A percentile compares a stretch with the other conserved stretches of the same genome.
phyloP scores from a whole-genome alignment of 2,888 invertebrate genomes.

The Caenorhabditis sp. region DNA sequence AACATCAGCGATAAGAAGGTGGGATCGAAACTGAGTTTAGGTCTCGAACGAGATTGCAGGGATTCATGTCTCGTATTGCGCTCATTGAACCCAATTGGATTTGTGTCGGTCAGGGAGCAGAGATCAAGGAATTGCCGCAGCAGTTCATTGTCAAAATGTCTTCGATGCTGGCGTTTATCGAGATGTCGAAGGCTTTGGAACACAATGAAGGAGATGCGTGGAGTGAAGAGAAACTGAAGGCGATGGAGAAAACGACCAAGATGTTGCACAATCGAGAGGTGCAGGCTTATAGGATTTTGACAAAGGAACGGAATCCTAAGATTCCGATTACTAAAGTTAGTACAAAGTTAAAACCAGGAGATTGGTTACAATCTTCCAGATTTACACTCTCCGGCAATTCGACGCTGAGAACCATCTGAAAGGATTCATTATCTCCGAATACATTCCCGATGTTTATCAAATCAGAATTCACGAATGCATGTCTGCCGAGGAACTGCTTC shows the following conservation, averaged over 20 bases:
- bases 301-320: slow-evolving; percentile 16
- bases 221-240: slow-evolving; percentile 28
- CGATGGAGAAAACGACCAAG: slow-evolving; percentile 27
- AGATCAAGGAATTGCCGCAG: slow-evolving; percentile 40
- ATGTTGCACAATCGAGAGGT: slow-evolving; percentile 59
- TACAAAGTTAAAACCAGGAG: no score
- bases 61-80: slow-evolving; percentile 62
- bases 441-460: slow-evolving; percentile 26
- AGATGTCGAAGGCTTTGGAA: slow-evolving; percentile 38
- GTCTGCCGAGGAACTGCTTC: slow-evolving; percentile 34
- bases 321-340: slow-evolving; percentile 48
- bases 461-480: slow-evolving; percentile 41
- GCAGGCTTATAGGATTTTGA: slow-evolving; percentile 36
- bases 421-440: slow-evolving; percentile 53
- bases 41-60: no score
- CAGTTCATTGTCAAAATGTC: slow-evolving; percentile 60
- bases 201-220: slow-evolving; percentile 11
- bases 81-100: slow-evolving; percentile 59
- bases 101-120: slow-evolving; percentile 11
- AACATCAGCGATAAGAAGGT: slow-evolving; percentile 67
- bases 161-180: slow-evolving; percentile 44
- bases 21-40: not conserved
- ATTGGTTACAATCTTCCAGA: slow-evolving; percentile 24
- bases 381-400: slow-evolving; percentile 31
- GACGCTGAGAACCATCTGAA: slow-evolving; percentile 40